phyloP scores from a whole-genome alignment of 2,797 vertebrate species.

The Hylomyscus alleni region DNA sequence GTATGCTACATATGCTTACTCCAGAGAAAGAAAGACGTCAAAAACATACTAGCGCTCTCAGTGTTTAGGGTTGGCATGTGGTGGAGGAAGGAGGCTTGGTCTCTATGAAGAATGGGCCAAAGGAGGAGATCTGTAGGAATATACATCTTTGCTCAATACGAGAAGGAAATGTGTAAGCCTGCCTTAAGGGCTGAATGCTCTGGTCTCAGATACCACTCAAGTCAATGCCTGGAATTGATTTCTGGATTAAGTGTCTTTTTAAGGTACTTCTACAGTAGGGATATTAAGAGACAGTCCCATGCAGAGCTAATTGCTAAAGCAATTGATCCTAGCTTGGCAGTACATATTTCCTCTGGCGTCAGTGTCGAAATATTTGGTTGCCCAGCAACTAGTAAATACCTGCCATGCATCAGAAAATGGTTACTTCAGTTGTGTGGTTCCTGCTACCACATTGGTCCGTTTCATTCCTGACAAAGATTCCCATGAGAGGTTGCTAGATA shows the following conservation, averaged over 20 bases:
- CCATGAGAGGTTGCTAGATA: neutral
- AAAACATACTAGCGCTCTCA: neutral
- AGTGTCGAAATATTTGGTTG: conserved; percentile 63
- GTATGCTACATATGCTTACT: neutral
- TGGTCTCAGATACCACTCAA: neutral
- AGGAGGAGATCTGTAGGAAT: neutral
- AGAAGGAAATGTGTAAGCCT: neutral
- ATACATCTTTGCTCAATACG: conserved; percentile 27
- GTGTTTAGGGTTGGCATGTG: neutral
- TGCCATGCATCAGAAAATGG: conserved; percentile 62
- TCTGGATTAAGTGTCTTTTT: conserved; percentile 49
- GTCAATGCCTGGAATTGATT: conserved; percentile 1
- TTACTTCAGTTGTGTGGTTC: conserved; percentile 3
- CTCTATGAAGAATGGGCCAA: neutral
- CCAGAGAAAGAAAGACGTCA: conserved; percentile 5
- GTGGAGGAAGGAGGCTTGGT: neutral
- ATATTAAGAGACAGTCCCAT: neutral
- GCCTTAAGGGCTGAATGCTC: neutral
- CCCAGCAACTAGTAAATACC: conserved; percentile 71
- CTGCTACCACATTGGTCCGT: conserved; percentile 49
- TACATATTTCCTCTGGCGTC: conserved; percentile 59
- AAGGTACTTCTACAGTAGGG: neutral
- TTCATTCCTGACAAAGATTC: conserved; percentile 49
- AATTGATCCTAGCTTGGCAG: conserved; percentile 43
- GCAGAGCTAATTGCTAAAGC: conserved; percentile 66